Percentiles rank a stretch among this genome's conserved stretches.
Conservation (phyloP, 2,888 invertebrate species). For the Vesta saturnalis region DNA sequence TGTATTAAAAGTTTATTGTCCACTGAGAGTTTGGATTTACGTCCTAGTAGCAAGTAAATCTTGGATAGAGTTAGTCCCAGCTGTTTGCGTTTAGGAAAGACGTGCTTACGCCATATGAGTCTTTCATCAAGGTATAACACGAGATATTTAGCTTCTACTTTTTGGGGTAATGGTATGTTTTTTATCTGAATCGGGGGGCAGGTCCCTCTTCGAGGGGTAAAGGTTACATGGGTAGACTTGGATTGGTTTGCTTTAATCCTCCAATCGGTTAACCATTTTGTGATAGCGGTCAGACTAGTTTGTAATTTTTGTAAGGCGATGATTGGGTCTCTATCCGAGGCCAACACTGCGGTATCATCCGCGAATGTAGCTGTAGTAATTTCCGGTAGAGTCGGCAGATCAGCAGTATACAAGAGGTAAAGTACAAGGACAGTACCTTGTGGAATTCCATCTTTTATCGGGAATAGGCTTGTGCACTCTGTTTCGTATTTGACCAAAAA, state of each 20-base stretch:
- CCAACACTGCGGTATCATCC: no score
- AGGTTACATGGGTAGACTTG: no score
- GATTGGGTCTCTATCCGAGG: background rate
- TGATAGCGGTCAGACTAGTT: no score
- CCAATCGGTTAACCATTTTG: no score
- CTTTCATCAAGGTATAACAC: background rate
- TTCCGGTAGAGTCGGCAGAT: background rate
- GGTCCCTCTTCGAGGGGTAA: no score
- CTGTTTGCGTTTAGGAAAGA: no score
- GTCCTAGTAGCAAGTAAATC: no score
- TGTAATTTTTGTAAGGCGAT: background rate
- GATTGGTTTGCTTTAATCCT: background rate
- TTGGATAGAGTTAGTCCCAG: no score
- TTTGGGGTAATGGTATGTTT: no score
- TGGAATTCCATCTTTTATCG: background rate
- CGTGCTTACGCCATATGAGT: background rate
- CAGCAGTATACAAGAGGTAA: background rate
- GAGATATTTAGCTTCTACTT: no score
- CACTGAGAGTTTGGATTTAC: no score
- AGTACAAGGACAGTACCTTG: constrained; percentile 6
- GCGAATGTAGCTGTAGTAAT: background rate
- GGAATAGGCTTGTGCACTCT: background rate
- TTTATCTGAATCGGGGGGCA: no score
- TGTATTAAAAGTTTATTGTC: background rate
- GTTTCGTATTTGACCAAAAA: background rate